Evolutionary conservation across 2,888 invertebrate genomes (phyloP).

Genomic region (Mythimna impura): DNA sequence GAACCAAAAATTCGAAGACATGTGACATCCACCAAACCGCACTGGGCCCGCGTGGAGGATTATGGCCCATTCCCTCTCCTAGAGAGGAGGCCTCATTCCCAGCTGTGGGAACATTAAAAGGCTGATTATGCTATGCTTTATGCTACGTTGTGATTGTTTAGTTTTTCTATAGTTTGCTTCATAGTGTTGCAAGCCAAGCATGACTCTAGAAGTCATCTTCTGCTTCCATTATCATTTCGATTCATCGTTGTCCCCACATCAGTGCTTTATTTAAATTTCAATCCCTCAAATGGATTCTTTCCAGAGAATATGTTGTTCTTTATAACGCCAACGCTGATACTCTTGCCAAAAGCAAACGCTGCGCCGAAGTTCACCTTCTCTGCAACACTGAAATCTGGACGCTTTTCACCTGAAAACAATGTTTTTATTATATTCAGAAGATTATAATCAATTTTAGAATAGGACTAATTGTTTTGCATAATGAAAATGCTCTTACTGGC

Average conservation of each 20-base stretch:
- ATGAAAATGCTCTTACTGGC: too few species aligned
- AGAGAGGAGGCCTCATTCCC: too few species aligned
- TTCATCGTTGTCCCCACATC: not conserved
- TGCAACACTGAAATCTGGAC: conserved; percentile 13
- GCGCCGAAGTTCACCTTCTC: conserved; percentile 27
- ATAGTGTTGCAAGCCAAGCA: not conserved
- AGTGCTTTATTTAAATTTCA: not conserved
- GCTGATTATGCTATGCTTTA: too few species aligned
- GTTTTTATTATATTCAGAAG: too few species aligned
- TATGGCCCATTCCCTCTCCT: too few species aligned
- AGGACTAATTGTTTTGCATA: not conserved
- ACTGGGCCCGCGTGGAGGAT: too few species aligned
- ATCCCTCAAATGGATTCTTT: conserved; percentile 6
- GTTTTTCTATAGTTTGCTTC: too few species aligned
- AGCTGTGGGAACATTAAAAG: too few species aligned
- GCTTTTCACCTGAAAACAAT: conserved; percentile 20
- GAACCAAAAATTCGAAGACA: too few species aligned
- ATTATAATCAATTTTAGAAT: not conserved
- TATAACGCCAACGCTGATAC: conserved; percentile 16
- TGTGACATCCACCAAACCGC: too few species aligned
- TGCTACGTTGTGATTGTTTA: not conserved
- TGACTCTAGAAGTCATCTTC: not conserved
- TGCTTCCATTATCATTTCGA: not conserved
- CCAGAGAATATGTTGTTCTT: conserved; percentile 26
- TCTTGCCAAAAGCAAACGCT: conserved; percentile 18